Base-by-base conservation (phyloP, 2,113 vertebrate genomes). In the Prolemur simus region DNA sequence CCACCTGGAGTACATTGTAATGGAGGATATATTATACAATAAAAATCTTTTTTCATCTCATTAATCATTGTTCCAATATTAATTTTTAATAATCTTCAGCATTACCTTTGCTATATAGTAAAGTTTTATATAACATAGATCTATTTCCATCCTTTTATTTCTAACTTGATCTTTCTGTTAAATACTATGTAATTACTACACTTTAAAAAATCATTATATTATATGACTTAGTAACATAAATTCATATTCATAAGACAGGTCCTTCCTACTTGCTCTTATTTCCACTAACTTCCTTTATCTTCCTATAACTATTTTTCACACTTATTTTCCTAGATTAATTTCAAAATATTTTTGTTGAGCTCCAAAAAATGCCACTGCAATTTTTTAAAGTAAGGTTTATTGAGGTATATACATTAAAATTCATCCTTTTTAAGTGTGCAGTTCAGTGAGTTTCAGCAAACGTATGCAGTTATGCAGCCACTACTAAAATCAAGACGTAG, bases 261-360 rank as follows among this genome's bases (percentile, higher is more conserved):
- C 37, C 23, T 82, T 89, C 45, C 17, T 87, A 23, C 15, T 82
- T 83, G 52, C 15, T 63, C 15, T 90, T 78, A n/a, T 82, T 89
- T 93, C 14, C 74, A 74, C 37, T 63, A 18, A 23, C 81, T 39
- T 83, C 58, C 34, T 58, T 58, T 84, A 42, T 54, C n/a, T n/a
- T 12, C 18, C 60, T 42, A 7, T 12, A 80, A 78, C 27, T 47
- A 29, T 82, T 95, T 83, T 91, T 87, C 42, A 66, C 29, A 69
- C 76, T 89, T 49, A 47, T 39, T 91, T 84, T 94, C 94, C 39
- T 45, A 92, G 54, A 23, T 71, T 58, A 15, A 86, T 91, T 69
- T 86, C 56, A 84, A 63, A 85, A 68, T 68, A 25, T 68, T 84
- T 73, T 58, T 45, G 20, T 49, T 85, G 64, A 85, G 56, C 32